Evolutionary conservation across 2,797 vertebrate species (phyloP).

Genomic region (Bradypodion ventrale): DNA sequence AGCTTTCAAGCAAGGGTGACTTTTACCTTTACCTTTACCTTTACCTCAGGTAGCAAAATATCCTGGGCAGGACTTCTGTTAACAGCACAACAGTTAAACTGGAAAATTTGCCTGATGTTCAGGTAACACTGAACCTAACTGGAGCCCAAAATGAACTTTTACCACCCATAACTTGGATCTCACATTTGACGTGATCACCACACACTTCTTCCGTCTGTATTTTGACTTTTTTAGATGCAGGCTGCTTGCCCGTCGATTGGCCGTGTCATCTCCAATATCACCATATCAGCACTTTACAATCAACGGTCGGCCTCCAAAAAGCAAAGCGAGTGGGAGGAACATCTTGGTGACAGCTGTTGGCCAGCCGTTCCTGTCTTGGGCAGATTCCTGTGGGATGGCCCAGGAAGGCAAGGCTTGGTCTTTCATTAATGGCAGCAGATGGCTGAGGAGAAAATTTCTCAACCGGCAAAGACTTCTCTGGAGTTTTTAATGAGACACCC

Average conservation of each 20-base stretch:
- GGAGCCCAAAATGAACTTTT: not conserved
- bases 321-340: constrained; percentile 10
- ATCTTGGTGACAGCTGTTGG: not conserved
- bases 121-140: too few species aligned
- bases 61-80: not conserved
- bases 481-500: not conserved
- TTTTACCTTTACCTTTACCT: too few species aligned
- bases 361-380: not conserved
- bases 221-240: not conserved
- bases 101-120: not conserved
- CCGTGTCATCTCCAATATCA: not conserved
- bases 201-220: not conserved
- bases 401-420: not conserved
- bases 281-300: too few species aligned
- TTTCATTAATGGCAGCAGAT: not conserved
- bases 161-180: too few species aligned
- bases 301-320: not conserved
- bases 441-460: not conserved
- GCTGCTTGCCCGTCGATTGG: not conserved
- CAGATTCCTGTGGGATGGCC: not conserved
- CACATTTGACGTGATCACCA: not conserved
- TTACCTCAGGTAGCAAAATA: not conserved
- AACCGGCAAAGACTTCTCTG: not conserved
- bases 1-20: too few species aligned
- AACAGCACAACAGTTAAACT: not conserved